Base-by-base conservation (phyloP, 2,888 invertebrate genomes). In the Thecocarcelia acutangulata region DNA sequence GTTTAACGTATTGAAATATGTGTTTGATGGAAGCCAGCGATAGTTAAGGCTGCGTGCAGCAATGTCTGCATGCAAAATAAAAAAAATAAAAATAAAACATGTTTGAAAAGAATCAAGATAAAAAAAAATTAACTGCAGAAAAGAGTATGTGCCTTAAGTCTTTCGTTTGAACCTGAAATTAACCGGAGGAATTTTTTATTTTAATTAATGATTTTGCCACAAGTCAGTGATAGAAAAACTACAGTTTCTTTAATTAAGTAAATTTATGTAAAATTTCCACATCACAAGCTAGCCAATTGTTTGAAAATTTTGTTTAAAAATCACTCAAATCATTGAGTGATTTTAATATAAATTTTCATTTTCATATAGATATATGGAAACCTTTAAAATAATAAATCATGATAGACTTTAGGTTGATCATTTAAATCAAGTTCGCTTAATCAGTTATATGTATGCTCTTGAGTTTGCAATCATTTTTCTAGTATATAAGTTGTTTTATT, bases 101-200 rank as follows among this genome's bases (percentile, higher is more conserved):
- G 59, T 70, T 70, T 75, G 75, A 75, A 69, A 73, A 59, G 40
- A 64, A 72, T 58, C 59, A 54, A 74, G 69, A 75, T 66, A 66
- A 54, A 40, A 66, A 54, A 40, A 68, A 46, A 54, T 13, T n/a
- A 56, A 33, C 15, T 42, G 42, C n/a, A 5, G 24, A 58, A 56
- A 15, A 75, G 84, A 83, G 87, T 87, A 86, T 77, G 86, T 85
- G 85, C 85, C 86, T 84, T 86, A 85, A 63, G 9, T 73, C 87
- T 86, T 88, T 88, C 74, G 87, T 85, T 86, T 84, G 15, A 50
- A 21, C 12, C 52, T 50, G 8, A 9, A 13, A 4, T 11, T 13
- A 15, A 19, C n/a, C 13, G 8, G 19, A 17, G 52, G 15, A 28
- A 24, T 2, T 17, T 63, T 17, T 50, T n/a, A n/a, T 50, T 50